Base-by-base conservation (phyloP, 2,113 vertebrate species). In the Neolamprologus kungweensis region DNA sequence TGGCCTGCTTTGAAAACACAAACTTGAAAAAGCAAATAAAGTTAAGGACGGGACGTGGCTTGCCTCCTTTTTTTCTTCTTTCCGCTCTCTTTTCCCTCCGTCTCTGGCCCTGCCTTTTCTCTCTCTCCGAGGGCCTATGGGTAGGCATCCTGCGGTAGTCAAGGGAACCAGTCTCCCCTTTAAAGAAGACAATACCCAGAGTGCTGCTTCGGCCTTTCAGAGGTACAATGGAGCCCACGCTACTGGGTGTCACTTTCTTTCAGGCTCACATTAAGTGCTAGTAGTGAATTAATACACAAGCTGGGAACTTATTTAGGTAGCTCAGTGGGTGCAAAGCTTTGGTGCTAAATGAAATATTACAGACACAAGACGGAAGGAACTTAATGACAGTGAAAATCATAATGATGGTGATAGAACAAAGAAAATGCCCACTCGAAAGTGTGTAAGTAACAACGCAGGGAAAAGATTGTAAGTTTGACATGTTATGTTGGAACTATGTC, bases 141-240 rank as follows among this genome's bases (percentile, higher is more conserved):
- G 93, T 91, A 91, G 92, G 91, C 94, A 95, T 96, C 95, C 79
- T 88, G 84, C 9, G 2, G 95, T 96, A 95, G 92, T 84, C 95
- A 93, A 58, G 94, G 96, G 91, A 96, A 96, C 95, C 92, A 81
- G 91, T 91, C 92, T 95, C 95, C 92, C 94, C 91, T 96, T 94
- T 88, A 90, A 89, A 87, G 91, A 92, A 95, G 88, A 96, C 95
- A 96, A 96, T 96, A 93, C 85, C 89, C 87, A 78, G 90, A 91
- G 91, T 82, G 89, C 91, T 80, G 63, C 91, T 87, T 65, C 58
- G 85, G 95, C 93, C 89, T 93, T 92, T 93, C 94, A 92, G 31
- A 23, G 65, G 91, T 81, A 96, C 95, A 96, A 96, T 93, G 88
- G 92, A 92, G 87, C 86, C 93, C 91, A 93, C 94, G 94, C 95